Percentiles rank a stretch among this genome's conserved stretches.
phyloP scores from a whole-genome alignment of 2,113 vertebrate genomes.

The Coryphaenoides rupestris region DNA sequence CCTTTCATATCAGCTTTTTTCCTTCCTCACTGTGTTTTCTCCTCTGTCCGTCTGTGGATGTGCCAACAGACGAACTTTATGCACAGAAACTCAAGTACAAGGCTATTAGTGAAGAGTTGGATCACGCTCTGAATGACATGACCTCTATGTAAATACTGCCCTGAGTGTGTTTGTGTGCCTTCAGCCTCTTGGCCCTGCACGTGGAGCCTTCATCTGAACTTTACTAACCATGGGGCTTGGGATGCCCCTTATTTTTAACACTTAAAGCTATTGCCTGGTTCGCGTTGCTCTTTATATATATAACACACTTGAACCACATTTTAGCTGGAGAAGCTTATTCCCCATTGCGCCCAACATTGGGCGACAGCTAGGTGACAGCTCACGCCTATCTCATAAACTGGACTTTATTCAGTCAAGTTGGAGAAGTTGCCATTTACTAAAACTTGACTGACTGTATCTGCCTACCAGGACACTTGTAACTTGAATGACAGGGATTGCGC shows the following conservation, averaged over 20 bases:
- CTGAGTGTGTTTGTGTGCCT: too few relatives aligned
- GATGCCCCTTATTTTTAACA: not conserved
- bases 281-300: too few relatives aligned
- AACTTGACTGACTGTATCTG: too few relatives aligned
- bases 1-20: not conserved
- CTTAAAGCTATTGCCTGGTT: not conserved
- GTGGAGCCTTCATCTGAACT: not conserved
- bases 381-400: too few relatives aligned
- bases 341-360: too few relatives aligned
- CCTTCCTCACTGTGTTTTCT: not conserved
- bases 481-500: too few relatives aligned
- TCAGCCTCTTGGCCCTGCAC: slow-evolving; percentile 24
- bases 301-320: too few relatives aligned
- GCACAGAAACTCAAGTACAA: slow-evolving; percentile 99
- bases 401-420: too few relatives aligned
- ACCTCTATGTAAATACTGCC: slow-evolving; percentile 93
- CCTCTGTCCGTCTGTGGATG: slow-evolving; percentile 32
- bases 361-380: too few relatives aligned
- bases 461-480: too few relatives aligned
- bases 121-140: slow-evolving; percentile 99
- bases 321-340: not conserved
- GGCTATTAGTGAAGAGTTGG: slow-evolving; percentile 98
- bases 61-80: slow-evolving; percentile 85
- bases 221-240: not conserved
- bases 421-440: too few relatives aligned